phyloP scores from a whole-genome alignment of 2,113 vertebrate species.

The Pionites leucogaster region DNA sequence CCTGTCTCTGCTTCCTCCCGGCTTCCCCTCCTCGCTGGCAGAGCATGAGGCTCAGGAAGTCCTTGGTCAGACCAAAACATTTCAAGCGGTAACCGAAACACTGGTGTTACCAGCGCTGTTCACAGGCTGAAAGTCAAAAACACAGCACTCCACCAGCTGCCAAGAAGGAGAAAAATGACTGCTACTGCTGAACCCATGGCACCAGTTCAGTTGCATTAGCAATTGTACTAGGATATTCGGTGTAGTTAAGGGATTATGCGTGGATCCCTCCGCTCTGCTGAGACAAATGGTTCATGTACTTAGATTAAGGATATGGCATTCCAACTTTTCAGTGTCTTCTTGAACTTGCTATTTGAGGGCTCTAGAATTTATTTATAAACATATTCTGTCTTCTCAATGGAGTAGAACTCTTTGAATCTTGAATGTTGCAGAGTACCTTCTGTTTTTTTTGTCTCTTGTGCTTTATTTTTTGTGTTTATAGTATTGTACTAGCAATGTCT shows the following conservation, averaged over 20 bases:
- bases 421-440: neutral
- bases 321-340: neutral
- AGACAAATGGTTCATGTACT: neutral
- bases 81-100: too few relatives aligned
- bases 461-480: neutral
- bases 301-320: neutral
- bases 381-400: neutral
- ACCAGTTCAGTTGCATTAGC: neutral
- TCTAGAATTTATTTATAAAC: neutral
- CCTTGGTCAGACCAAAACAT: too few relatives aligned
- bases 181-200: too few relatives aligned
- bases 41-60: too few relatives aligned
- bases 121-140: too few relatives aligned
- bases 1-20: too few relatives aligned
- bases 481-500: neutral
- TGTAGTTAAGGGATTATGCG: neutral
- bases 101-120: too few relatives aligned
- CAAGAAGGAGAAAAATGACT: too few relatives aligned
- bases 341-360: neutral
- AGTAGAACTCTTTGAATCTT: neutral
- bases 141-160: too few relatives aligned
- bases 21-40: too few relatives aligned
- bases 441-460: neutral
- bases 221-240: neutral
- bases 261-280: neutral